phyloP scores from a whole-genome alignment of 1,140 invertebrate species.

The Eurosta solidaginis region DNA sequence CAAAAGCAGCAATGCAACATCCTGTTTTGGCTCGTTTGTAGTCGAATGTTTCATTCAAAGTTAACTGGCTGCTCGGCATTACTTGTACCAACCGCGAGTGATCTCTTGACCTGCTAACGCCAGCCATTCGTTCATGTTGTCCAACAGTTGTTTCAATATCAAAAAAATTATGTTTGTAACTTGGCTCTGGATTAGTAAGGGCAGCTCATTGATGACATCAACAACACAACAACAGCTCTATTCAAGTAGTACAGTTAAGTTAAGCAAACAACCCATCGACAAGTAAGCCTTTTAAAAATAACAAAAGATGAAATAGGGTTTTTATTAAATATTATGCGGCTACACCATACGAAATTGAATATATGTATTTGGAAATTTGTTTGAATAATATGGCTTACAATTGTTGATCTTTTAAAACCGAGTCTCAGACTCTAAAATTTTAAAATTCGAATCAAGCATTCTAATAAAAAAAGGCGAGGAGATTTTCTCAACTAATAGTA shows the following conservation, averaged over 20 bases:
- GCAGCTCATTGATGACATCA: background rate
- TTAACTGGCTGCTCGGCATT: background rate
- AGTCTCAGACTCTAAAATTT: no score
- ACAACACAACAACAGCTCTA: conserved; percentile 4
- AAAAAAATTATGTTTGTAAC: background rate
- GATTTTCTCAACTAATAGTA: no score
- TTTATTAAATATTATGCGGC: no score
- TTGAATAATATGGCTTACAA: no score
- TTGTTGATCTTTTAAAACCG: no score
- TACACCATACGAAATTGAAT: no score
- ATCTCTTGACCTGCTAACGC: conserved; percentile 14
- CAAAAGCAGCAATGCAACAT: background rate
- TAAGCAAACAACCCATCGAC: background rate
- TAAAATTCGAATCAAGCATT: no score
- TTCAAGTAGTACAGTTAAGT: background rate
- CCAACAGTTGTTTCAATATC: background rate
- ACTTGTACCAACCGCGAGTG: background rate
- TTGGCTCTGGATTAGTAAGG: background rate
- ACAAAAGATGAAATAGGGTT: no score
- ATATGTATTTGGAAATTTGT: no score
- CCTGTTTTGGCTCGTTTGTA: conserved; percentile 7
- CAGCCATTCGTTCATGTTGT: background rate
- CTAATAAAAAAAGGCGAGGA: no score
- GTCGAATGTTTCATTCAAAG: conserved; percentile 15
- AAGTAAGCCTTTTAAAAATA: background rate